These are phyloP conservation scores for Dicycla oo DNA, from an alignment of 2,888 invertebrate genomes.

Conservation along the genomic window DNA sequence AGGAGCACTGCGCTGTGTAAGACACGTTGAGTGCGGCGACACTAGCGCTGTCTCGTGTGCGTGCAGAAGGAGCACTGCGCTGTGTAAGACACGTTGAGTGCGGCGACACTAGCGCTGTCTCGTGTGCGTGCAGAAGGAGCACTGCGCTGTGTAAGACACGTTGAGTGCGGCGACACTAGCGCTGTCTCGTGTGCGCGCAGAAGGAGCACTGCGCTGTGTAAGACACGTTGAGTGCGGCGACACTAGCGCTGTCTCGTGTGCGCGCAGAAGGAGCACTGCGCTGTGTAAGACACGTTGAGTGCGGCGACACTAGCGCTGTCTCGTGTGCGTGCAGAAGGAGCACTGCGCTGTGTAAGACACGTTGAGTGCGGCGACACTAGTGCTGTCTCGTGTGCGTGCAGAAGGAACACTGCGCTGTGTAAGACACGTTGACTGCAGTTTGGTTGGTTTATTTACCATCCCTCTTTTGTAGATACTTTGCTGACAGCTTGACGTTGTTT, in stretches of 20 bases:
- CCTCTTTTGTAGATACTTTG: not conserved
- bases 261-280: slow-evolving; percentile 14
- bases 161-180: slow-evolving; percentile 14
- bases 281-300: not conserved
- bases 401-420: not conserved
- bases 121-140: slow-evolving; percentile 15
- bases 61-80: slow-evolving; percentile 15
- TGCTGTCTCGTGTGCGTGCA: not conserved
- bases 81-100: slow-evolving; percentile 1
- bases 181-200: slow-evolving; percentile 1
- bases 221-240: slow-evolving; percentile 15
- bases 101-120: slow-evolving; percentile 2
- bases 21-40: slow-evolving; percentile 18
- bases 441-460: not conserved
- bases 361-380: slow-evolving; percentile 19
- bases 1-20: not conserved
- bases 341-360: not conserved
- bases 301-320: slow-evolving; percentile 3
- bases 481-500: no score
- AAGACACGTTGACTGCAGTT: not conserved
- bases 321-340: slow-evolving; percentile 14
- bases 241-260: not conserved
- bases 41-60: not conserved
- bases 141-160: not conserved
- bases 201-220: not conserved